These are phyloP conservation scores for Stenotaenia linearis DNA, from an alignment of 2,888 invertebrate species.

Conservation along the genomic window DNA sequence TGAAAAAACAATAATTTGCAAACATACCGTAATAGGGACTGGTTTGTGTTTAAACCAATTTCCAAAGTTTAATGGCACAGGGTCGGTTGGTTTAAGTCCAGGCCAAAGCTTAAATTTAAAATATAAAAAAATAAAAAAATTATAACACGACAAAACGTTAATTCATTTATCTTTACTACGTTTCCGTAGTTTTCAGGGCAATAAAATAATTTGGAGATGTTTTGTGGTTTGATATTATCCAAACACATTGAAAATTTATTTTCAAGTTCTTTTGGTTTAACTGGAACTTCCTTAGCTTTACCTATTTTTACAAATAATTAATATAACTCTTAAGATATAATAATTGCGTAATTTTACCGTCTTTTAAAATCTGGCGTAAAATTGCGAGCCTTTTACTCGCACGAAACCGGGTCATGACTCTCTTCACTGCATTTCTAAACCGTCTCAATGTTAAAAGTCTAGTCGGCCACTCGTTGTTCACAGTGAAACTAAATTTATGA, in stretches of 20 bases:
- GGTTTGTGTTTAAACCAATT: neutral
- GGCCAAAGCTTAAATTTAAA: neutral
- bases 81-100: neutral
- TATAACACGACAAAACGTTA: too few species aligned
- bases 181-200: neutral
- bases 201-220: neutral
- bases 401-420: neutral
- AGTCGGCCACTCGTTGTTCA: neutral
- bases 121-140: neutral
- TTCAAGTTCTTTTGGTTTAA: neutral
- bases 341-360: neutral
- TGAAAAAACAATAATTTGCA: neutral
- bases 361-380: neutral
- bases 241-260: neutral
- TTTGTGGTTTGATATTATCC: neutral
- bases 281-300: neutral
- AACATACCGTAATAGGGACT: neutral
- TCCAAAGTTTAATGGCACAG: neutral
- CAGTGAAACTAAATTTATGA: neutral
- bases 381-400: neutral
- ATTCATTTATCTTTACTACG: neutral
- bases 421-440: neutral
- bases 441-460: neutral
- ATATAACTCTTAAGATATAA: too few species aligned
- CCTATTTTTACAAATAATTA: too few species aligned